phyloP scores from a whole-genome alignment of 2,888 invertebrate species.

The Galeopsomyia nigrocyanea region DNA sequence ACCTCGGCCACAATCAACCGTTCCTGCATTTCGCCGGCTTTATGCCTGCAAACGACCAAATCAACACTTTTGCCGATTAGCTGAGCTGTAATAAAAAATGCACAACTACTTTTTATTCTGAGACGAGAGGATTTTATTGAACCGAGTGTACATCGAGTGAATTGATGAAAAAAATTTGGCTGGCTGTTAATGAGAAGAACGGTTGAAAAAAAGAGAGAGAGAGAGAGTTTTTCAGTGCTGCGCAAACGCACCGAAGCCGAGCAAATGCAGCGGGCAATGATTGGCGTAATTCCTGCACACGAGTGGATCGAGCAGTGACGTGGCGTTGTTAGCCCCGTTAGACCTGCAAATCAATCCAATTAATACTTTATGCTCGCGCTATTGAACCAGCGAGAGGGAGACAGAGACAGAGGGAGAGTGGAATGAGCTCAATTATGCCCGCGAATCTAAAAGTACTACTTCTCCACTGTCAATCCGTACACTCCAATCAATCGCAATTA shows the following conservation, averaged over 20 bases:
- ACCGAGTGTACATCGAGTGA: too few relatives aligned
- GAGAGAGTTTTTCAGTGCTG: conserved; percentile 4
- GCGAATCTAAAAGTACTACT: neutral
- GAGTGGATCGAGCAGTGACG: conserved; percentile 51
- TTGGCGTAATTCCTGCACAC: conserved; percentile 58
- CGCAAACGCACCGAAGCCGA: conserved; percentile 57
- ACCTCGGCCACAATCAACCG: too few relatives aligned
- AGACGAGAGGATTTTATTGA: too few relatives aligned
- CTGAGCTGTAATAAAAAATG: too few relatives aligned
- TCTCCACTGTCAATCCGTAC: neutral
- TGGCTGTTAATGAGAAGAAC: too few relatives aligned
- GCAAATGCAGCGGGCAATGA: conserved; percentile 63
- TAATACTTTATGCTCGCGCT: conserved; percentile 20
- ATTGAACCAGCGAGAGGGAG: neutral
- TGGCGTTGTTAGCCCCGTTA: conserved; percentile 53
- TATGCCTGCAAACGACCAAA: neutral
- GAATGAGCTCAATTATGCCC: conserved; percentile 15
- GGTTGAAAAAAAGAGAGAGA: too few relatives aligned
- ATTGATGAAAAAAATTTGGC: too few relatives aligned
- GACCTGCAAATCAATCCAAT: conserved; percentile 57
- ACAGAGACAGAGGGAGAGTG: too few relatives aligned
- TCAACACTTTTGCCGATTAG: too few relatives aligned
- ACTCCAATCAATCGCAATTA: neutral
- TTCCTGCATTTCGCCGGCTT: neutral
- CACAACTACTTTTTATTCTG: too few relatives aligned